Evolutionary conservation across 1,140 invertebrate genomes (phyloP).

Genomic region (Eurosta solidaginis): DNA sequence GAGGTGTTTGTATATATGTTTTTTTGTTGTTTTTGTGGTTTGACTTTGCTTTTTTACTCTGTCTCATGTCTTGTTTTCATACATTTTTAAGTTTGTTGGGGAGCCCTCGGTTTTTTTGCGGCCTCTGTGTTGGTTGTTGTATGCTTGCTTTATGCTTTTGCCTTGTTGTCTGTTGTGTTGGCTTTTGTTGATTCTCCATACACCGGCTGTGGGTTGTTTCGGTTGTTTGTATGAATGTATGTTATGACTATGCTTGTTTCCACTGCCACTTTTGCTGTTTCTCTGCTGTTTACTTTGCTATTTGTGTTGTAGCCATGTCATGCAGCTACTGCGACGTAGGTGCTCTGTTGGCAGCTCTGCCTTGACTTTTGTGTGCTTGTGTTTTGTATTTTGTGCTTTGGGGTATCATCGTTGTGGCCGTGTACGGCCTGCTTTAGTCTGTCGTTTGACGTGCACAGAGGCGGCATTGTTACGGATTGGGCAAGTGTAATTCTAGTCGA

Average conservation of each 20-base stretch:
- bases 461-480: conserved; percentile 33
- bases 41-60: conserved; percentile 5
- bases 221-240: background rate
- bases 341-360: conserved; percentile 25
- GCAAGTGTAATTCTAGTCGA: conserved; percentile 11
- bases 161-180: background rate
- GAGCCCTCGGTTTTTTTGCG: conserved; percentile 6
- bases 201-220: background rate
- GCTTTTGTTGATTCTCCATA: background rate
- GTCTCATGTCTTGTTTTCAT: conserved; percentile 1
- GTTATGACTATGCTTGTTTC: background rate
- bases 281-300: background rate
- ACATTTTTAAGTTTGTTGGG: background rate
- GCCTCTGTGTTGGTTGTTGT: background rate
- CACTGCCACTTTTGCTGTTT: background rate
- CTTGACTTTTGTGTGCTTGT: conserved; percentile 26
- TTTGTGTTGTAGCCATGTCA: background rate
- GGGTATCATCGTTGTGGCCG: conserved; percentile 41
- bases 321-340: background rate
- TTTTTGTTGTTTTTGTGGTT: background rate
- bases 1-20: background rate
- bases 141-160: background rate
- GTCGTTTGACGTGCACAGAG: conserved; percentile 50
- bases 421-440: conserved; percentile 50
- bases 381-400: conserved; percentile 31